phyloP scores from a whole-genome alignment of 2,888 invertebrate species.

The Heteropelma amictum region DNA sequence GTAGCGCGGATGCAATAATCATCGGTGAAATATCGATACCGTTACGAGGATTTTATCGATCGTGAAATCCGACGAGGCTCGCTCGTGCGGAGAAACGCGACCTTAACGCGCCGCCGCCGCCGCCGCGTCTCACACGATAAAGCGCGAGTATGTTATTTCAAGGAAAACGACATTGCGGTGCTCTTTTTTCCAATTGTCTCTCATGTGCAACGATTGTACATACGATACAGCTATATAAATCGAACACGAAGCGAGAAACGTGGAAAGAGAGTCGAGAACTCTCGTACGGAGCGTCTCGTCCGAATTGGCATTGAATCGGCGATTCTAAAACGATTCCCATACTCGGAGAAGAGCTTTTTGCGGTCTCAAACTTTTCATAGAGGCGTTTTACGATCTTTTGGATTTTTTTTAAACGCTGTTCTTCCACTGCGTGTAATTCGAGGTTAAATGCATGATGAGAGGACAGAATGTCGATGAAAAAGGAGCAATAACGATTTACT shows the following conservation, averaged over 20 bases:
- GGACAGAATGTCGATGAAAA: too few species aligned
- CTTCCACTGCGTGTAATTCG: too few species aligned
- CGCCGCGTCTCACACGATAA: constrained; percentile 28
- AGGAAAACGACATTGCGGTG: constrained; percentile 65
- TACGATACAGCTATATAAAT: too few species aligned
- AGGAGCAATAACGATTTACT: too few species aligned
- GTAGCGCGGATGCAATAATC: too few species aligned
- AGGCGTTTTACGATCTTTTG: too few species aligned
- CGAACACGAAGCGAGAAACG: not conserved
- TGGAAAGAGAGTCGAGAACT: not conserved
- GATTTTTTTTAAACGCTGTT: too few species aligned
- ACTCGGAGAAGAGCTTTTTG: too few species aligned
- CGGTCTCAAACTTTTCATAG: too few species aligned
- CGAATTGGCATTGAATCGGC: too few species aligned
- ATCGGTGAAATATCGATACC: constrained; percentile 19
- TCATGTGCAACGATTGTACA: constrained; percentile 4
- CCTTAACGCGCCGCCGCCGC: constrained; percentile 56
- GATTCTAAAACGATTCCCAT: too few species aligned
- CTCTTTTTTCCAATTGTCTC: constrained; percentile 59
- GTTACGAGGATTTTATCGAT: constrained; percentile 11
- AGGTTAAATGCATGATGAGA: too few species aligned
- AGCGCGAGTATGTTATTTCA: constrained; percentile 57
- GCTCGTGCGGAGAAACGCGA: constrained; percentile 42
- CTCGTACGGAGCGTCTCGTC: not conserved
- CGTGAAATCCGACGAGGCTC: constrained; percentile 7